Conservation (phyloP, 2,113 vertebrate species). For the Chloebia gouldiae region DNA sequence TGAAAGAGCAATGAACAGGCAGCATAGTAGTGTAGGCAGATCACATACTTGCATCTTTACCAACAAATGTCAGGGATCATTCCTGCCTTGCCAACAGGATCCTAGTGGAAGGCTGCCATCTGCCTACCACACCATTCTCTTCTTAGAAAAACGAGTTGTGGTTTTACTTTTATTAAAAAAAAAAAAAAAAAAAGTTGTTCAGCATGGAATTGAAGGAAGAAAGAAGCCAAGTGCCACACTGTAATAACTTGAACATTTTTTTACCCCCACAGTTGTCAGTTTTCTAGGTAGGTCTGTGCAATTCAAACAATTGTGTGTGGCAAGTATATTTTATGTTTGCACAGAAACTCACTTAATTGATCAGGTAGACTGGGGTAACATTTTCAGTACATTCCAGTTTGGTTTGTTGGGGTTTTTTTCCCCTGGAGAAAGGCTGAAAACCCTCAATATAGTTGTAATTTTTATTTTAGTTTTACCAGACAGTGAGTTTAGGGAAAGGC, state of each 20-base stretch:
- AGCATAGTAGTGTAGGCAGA: neutral
- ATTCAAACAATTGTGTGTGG: rapidly evolving
- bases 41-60: neutral
- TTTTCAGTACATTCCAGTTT: neutral
- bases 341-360: neutral
- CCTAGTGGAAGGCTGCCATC: neutral
- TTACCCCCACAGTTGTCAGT: neutral
- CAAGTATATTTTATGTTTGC: neutral
- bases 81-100: neutral
- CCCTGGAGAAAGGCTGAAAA: neutral
- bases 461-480: neutral
- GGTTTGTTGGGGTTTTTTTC: rapidly evolving
- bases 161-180: neutral
- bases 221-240: neutral
- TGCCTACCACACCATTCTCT: neutral
- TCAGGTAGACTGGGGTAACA: neutral
- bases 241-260: neutral
- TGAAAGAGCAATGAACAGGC: neutral
- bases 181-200: neutral
- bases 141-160: neutral
- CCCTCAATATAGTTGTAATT: neutral
- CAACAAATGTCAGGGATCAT: neutral
- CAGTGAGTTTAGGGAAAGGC: neutral
- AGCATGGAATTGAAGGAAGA: neutral
- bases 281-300: neutral